Evolutionary conservation across 2,113 vertebrate species (phyloP), one percentile per base, ranked within the genome.

Genomic region (Nyctibius bracteatus): DNA sequence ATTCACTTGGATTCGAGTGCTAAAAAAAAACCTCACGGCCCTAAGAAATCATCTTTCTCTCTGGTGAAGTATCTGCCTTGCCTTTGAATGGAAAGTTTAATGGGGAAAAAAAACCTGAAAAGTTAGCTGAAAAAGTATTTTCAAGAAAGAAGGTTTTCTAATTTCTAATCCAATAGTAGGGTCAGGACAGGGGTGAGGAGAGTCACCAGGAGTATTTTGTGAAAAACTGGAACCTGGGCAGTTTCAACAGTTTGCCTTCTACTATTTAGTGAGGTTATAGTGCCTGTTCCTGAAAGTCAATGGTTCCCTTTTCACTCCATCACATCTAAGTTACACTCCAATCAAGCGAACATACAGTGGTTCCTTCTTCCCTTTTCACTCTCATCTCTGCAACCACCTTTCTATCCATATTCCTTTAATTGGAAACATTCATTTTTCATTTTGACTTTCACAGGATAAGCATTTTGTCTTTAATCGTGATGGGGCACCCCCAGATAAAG

Each of bases 301-400:
- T 12, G 4, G 39, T 65, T 52, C 27, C 24, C n/a, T 72, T 74
- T 63, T 52, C 39, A 35, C 12, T 55, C 75, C 17, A 72, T 61
- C 44, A 8, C 11, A 27, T 10, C 19, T 12, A 33, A 72, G 22
- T 62, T 62, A 43, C 27, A 25, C 37, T 51, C 43, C 66, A 67
- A 78, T 57, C 24, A 51, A 58, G 27, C 5, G 12, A 72, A 61
- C 3, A 1, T 25, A 17, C 0, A 1, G 18, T n/a, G 7, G 4
- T 4, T 58, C 16, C 23, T 91, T 63, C 77, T 47, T 75, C 41
- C 24, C 5, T 90, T 82, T 68, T 37, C 35, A n/a, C 55, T 72
- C 27, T 79, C 44, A 54, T 23, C 49, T 84, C 65, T 35, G 13
- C 52, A 78, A 23, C 8, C 13, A 9, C 28, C 59, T 84, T 84